These are phyloP conservation scores for Drosophila biarmipes DNA, from an alignment of 1,140 invertebrate genomes.

Conservation along the genomic window DNA sequence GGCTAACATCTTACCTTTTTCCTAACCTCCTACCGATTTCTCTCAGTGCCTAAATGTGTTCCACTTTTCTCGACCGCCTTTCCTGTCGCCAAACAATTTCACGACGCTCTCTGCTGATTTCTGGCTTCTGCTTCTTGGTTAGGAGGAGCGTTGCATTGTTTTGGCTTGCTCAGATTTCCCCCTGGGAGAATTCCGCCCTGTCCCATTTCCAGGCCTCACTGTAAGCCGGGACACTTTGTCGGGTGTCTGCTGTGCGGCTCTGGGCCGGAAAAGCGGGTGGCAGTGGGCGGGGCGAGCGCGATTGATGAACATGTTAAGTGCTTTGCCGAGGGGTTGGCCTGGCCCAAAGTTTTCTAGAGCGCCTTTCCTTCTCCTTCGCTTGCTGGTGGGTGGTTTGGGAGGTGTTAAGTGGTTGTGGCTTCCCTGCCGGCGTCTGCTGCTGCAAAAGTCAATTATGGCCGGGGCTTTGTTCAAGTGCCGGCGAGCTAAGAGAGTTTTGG, in stretches of 20 bases:
- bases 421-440: conserved; percentile 37
- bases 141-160: conserved; percentile 62
- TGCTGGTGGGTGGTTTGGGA: conserved; percentile 37
- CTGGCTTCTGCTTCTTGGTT: conserved; percentile 7
- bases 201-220: conserved; percentile 17
- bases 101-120: conserved; percentile 25
- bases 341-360: conserved; percentile 60
- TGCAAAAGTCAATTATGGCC: conserved; percentile 75
- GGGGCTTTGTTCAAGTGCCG: conserved; percentile 74
- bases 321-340: conserved; percentile 60
- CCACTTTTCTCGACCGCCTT: conserved; percentile 25
- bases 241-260: conserved; percentile 55
- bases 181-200: conserved; percentile 25
- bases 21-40: not conserved
- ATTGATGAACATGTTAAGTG: conserved; percentile 82
- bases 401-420: conserved; percentile 42
- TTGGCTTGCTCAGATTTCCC: conserved; percentile 55
- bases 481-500: conserved; percentile 39
- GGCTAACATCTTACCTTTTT: not conserved
- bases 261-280: conserved; percentile 35
- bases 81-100: conserved; percentile 58
- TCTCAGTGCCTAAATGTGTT: conserved; percentile 18
- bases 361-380: conserved; percentile 37
- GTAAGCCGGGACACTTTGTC: conserved; percentile 65
- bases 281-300: conserved; percentile 32